Conservation (phyloP, 2,797 vertebrate species). For the Bryconaethiops microstoma region DNA sequence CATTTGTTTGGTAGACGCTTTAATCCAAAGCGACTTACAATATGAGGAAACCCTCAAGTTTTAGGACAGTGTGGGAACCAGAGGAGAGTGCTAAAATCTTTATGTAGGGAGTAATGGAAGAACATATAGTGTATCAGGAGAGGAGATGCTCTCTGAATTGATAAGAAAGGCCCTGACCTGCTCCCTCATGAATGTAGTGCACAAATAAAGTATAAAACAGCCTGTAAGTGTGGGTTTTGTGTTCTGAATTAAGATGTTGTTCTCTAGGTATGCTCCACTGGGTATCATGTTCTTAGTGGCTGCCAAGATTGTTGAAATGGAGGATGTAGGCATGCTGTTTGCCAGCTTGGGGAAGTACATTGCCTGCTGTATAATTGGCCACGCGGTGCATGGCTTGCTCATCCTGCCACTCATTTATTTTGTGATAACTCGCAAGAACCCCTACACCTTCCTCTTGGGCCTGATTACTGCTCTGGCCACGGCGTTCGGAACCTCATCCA, state of each 20-base stretch:
- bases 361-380: slow-evolving; percentile 86
- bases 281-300: slow-evolving; percentile 94
- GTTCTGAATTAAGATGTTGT: neutral
- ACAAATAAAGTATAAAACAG: neutral
- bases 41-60: no score
- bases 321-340: slow-evolving; percentile 80
- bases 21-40: no score
- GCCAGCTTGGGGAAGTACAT: slow-evolving; percentile 88
- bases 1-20: no score
- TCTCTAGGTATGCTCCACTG: slow-evolving; percentile 85
- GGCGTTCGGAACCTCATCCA: slow-evolving; percentile 90
- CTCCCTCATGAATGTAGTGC: no score
- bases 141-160: no score
- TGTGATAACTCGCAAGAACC: slow-evolving; percentile 85
- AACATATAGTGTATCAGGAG: no score
- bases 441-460: slow-evolving; percentile 88
- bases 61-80: no score
- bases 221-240: neutral
- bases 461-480: slow-evolving; percentile 85
- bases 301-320: slow-evolving; percentile 88
- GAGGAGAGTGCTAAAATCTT: no score
- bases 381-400: slow-evolving; percentile 84
- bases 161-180: no score
- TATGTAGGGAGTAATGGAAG: no score
- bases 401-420: slow-evolving; percentile 87